phyloP scores from a whole-genome alignment of 2,888 invertebrate species.

The Entomobrya proxima region DNA sequence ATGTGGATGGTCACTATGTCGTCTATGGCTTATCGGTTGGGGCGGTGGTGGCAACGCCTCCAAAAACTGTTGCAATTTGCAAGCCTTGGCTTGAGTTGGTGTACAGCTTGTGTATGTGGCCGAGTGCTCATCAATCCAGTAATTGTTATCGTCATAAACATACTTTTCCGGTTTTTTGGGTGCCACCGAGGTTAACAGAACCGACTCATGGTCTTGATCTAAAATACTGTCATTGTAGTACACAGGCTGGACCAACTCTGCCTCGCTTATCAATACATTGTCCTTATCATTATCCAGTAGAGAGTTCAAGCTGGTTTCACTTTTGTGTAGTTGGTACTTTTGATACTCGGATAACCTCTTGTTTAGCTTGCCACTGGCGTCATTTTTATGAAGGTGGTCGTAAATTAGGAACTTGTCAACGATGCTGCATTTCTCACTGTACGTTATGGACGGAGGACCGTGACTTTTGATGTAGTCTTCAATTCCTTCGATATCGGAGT shows the following conservation, averaged over 20 bases:
- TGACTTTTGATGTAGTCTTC: constrained; percentile 64
- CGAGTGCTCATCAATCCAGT: constrained; percentile 74
- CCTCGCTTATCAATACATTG: constrained; percentile 42
- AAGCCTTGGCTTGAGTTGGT: constrained; percentile 70
- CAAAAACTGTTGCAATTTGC: constrained; percentile 70
- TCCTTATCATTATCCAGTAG: constrained; percentile 43
- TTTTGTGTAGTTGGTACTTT: constrained; percentile 25
- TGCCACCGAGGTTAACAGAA: constrained; percentile 70
- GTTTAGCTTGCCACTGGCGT: constrained; percentile 18
- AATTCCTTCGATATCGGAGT: constrained; percentile 71
- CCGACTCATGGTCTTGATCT: constrained; percentile 72
- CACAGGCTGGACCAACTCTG: constrained; percentile 53
- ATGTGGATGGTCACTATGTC: constrained; percentile 26
- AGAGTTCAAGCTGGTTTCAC: constrained; percentile 45
- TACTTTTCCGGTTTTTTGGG: constrained; percentile 74
- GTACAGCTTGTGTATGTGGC: constrained; percentile 72
- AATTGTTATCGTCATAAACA: constrained; percentile 72
- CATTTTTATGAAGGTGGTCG: constrained; percentile 67
- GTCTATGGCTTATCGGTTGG: neutral
- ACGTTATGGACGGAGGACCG: constrained; percentile 59
- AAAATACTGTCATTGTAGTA: constrained; percentile 70
- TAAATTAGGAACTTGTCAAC: constrained; percentile 74
- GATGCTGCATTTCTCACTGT: constrained; percentile 71
- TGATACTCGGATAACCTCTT: constrained; percentile 30
- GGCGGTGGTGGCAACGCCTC: constrained; percentile 63